phyloP scores from a whole-genome alignment of 2,797 vertebrate species.

The Enteromius treurensis region DNA sequence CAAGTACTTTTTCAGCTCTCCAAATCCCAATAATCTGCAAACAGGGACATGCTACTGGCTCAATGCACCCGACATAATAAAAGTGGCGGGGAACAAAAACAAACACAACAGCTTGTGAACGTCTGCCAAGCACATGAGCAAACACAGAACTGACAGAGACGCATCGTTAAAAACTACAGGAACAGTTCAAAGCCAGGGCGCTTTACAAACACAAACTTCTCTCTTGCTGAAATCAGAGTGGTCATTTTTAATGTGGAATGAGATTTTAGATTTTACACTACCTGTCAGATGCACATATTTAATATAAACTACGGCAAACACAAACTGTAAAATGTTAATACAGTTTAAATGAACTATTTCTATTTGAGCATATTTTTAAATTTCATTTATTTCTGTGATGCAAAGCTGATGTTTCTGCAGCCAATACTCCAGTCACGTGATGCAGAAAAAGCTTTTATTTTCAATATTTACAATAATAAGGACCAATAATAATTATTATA shows the following conservation, averaged over 20 bases:
- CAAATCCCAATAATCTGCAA: neutral
- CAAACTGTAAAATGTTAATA: neutral
- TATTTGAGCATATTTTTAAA: neutral
- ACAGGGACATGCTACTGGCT: slow-evolving; percentile 26
- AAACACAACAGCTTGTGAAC: slow-evolving; percentile 27
- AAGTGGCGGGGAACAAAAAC: slow-evolving; percentile 14
- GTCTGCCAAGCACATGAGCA: slow-evolving; percentile 49
- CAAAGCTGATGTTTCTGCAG: neutral
- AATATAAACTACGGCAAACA: neutral
- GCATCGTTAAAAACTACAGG: neutral
- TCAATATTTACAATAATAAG: neutral
- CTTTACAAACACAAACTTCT: slow-evolving; percentile 52
- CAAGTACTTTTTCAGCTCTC: neutral
- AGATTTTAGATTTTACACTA: neutral
- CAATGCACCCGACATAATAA: slow-evolving; percentile 21
- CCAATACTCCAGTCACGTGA: neutral
- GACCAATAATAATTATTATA: neutral
- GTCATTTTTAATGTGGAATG: neutral
- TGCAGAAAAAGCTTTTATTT: neutral
- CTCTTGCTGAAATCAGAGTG: slow-evolving; percentile 2
- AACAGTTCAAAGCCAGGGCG: slow-evolving; percentile 4
- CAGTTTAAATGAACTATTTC: neutral
- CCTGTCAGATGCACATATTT: neutral
- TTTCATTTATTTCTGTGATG: neutral
- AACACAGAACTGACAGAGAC: slow-evolving; percentile 42